Percentiles rank a stretch among this genome's conserved stretches.
phyloP scores from a whole-genome alignment of 2,888 invertebrate species.

The Perdita meconis region DNA sequence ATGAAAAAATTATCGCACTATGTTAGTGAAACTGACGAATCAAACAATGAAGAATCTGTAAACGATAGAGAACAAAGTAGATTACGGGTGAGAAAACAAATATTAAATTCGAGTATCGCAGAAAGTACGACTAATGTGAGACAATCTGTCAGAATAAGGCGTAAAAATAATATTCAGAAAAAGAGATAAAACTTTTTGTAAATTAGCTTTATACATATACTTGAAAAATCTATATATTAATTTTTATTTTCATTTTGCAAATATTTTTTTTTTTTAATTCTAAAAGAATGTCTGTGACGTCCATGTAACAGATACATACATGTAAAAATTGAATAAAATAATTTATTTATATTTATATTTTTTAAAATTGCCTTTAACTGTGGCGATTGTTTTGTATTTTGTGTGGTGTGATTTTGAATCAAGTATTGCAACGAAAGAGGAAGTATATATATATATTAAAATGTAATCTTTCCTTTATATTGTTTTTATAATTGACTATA shows the following conservation, averaged over 20 bases:
- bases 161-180: slow-evolving; percentile 5
- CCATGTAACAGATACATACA: neutral
- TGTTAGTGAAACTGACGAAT: slow-evolving; percentile 34
- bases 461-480: neutral
- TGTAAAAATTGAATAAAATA: neutral
- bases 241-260: neutral
- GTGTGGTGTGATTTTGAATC: neutral
- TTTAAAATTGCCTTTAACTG: neutral
- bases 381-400: neutral
- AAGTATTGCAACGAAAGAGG: neutral
- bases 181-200: slow-evolving; percentile 14
- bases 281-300: neutral
- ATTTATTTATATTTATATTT: neutral
- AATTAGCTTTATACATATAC: neutral
- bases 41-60: slow-evolving; percentile 35
- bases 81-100: slow-evolving; percentile 29
- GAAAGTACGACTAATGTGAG: slow-evolving; percentile 3
- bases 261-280: neutral
- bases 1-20: slow-evolving; percentile 24
- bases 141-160: slow-evolving; percentile 42
- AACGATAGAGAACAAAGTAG: slow-evolving; percentile 18
- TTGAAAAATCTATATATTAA: neutral
- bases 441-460: neutral
- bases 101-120: neutral
- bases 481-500: slow-evolving; percentile 4